Conservation (phyloP, 2,888 invertebrate species). For the Melinopterus prodromus region DNA sequence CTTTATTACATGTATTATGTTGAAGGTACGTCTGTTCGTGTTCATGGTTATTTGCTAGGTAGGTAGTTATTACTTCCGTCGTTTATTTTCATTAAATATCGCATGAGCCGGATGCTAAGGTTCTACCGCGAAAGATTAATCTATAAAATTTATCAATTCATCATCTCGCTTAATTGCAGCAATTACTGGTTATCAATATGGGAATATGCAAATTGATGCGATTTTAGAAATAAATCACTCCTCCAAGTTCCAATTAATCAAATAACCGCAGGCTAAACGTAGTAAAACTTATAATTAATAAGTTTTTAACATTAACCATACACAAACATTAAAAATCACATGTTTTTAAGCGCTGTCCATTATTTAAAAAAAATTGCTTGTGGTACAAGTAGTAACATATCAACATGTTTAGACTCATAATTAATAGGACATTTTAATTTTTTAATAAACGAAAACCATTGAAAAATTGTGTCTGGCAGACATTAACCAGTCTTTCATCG, state of each 20-base stretch:
- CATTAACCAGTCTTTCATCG: no score
- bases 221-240: background rate
- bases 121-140: background rate
- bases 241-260: background rate
- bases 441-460: no score
- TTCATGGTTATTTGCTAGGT: background rate
- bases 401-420: no score
- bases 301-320: no score
- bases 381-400: no score
- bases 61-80: background rate
- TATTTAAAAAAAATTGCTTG: no score
- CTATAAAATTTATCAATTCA: background rate
- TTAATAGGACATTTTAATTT: no score
- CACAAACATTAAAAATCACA: no score
- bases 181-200: background rate
- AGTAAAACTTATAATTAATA: no score
- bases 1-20: background rate
- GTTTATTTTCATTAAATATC: background rate
- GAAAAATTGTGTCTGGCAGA: no score
- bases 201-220: background rate
- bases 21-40: background rate
- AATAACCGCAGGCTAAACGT: background rate
- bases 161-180: background rate
- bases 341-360: no score
- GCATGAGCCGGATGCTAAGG: background rate